Evolutionary conservation across 1,140 invertebrate genomes (phyloP).

Genomic region (Drosophila bocqueti): DNA sequence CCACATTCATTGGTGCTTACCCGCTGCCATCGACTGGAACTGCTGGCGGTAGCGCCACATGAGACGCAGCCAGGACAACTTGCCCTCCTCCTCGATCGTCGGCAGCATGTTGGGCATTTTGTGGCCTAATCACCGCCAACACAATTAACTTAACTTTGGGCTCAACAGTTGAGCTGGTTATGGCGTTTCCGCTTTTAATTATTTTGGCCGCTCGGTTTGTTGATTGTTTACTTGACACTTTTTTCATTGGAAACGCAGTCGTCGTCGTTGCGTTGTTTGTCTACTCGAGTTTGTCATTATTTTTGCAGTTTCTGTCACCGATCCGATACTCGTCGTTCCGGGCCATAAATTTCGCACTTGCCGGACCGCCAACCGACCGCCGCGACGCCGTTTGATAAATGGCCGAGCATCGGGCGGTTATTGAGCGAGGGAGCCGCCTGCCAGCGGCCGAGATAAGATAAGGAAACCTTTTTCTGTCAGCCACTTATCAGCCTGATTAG

Average conservation of each 20-base stretch:
- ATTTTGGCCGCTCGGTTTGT: conserved; percentile 28
- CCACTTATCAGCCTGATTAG: conserved; percentile 69
- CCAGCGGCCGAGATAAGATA: conserved; percentile 34
- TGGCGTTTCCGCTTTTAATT: conserved; percentile 28
- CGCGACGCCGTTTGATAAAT: conserved; percentile 35
- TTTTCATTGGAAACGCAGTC: conserved; percentile 45
- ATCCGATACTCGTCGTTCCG: conserved; percentile 7
- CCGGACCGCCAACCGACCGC: conserved; percentile 31
- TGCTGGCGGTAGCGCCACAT: conserved; percentile 76
- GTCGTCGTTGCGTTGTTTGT: conserved; percentile 21
- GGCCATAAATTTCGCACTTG: conserved; percentile 29
- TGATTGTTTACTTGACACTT: conserved; percentile 43
- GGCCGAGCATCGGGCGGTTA: conserved; percentile 36
- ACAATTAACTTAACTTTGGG: conserved; percentile 5
- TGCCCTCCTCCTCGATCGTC: conserved; percentile 75
- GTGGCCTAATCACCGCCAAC: not conserved
- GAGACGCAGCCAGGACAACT: conserved; percentile 64
- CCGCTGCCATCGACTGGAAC: conserved; percentile 73
- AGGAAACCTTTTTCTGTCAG: conserved; percentile 37
- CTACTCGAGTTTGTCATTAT: conserved; percentile 47
- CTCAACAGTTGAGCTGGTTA: conserved; percentile 18
- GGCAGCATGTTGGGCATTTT: conserved; percentile 68
- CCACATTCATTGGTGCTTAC: conserved; percentile 20
- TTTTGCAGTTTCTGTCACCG: conserved; percentile 22
- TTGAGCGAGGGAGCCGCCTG: conserved; percentile 14